Conservation (phyloP, 2,888 invertebrate genomes). For the Hypercompe scribonia region DNA sequence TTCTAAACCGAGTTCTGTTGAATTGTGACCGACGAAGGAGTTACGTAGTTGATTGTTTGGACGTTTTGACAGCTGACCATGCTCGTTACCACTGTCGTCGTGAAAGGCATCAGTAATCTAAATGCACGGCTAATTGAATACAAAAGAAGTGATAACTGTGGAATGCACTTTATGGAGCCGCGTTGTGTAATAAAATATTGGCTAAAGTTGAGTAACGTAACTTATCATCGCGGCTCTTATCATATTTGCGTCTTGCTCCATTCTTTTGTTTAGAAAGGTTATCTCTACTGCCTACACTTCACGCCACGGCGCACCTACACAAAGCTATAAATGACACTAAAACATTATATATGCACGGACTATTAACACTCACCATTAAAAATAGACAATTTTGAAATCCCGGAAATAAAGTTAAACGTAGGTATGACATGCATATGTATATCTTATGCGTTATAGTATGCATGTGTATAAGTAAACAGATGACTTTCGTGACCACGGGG, state of each 20-base stretch:
- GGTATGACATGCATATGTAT: not conserved
- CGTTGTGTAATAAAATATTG: conserved; percentile 68
- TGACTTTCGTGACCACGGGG: not conserved
- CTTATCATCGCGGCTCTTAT: conserved; percentile 55
- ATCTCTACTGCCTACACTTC: conserved; percentile 52
- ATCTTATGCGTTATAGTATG: not conserved
- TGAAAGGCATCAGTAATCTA: conserved; percentile 84
- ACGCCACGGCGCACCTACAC: conserved; percentile 50
- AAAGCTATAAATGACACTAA: conserved; percentile 18
- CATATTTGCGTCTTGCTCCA: conserved; percentile 62
- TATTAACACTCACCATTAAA: not conserved
- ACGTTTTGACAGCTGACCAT: conserved; percentile 86
- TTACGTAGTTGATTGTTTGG: conserved; percentile 81
- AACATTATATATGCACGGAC: not conserved
- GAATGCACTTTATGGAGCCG: conserved; percentile 78
- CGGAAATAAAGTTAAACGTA: not conserved
- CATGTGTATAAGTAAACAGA: not conserved
- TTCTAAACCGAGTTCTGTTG: conserved; percentile 37
- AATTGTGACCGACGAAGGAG: conserved; percentile 46
- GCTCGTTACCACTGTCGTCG: conserved; percentile 85
- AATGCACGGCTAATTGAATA: conserved; percentile 86
- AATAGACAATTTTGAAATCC: not conserved
- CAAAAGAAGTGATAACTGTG: conserved; percentile 82
- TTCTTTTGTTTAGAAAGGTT: conserved; percentile 61
- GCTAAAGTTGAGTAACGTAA: conserved; percentile 53